Conservation (phyloP, 2,113 vertebrate genomes). For the Saguinus midas region DNA sequence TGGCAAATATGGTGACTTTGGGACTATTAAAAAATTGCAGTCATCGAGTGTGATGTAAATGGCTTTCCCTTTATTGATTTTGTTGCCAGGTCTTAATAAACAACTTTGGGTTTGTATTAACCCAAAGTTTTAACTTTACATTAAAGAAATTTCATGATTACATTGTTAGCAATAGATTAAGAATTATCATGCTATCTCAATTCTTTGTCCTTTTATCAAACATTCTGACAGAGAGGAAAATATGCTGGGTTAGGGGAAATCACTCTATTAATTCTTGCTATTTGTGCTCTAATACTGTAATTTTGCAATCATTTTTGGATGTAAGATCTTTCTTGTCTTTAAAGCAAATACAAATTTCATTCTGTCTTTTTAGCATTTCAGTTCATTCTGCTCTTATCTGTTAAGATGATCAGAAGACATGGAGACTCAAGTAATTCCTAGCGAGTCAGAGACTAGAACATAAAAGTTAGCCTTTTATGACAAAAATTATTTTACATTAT, state of each 20-base stretch:
- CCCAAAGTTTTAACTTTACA: not conserved
- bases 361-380: not conserved
- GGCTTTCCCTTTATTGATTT: conserved; percentile 18
- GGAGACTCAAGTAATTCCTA: not conserved
- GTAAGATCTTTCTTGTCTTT: not conserved
- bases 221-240: not conserved
- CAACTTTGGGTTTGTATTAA: not conserved
- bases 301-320: not conserved
- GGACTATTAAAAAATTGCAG: not conserved
- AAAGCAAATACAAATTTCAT: not conserved
- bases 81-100: not conserved
- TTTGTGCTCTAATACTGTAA: not conserved
- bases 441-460: not conserved
- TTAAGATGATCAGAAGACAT: not conserved
- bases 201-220: not conserved
- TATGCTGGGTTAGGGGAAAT: not conserved
- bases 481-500: conserved; percentile 21
- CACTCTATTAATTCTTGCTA: not conserved
- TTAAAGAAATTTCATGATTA: not conserved
- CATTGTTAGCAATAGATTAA: not conserved
- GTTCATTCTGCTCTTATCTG: not conserved
- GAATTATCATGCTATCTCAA: not conserved
- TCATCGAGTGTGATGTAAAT: not conserved
- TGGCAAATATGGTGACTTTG: not conserved
- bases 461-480: not conserved